These are phyloP conservation scores for Goniozus legneri DNA, from an alignment of 1,140 invertebrate species.

Conservation along the genomic window DNA sequence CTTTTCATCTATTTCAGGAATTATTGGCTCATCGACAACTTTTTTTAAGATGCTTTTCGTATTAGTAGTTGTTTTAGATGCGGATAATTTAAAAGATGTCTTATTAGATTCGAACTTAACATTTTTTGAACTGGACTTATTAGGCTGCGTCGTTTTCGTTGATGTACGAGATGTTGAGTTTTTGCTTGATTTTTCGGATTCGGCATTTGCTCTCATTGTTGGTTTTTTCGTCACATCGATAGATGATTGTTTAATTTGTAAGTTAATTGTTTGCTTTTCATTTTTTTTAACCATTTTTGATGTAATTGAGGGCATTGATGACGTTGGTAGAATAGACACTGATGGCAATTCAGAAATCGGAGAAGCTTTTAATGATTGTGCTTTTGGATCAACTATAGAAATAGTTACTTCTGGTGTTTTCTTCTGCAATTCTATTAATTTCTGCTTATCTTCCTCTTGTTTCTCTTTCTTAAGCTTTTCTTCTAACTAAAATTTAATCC, in stretches of 20 bases:
- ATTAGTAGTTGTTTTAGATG: constrained; percentile 4
- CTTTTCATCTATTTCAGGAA: constrained; percentile 22
- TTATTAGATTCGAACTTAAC: constrained; percentile 17
- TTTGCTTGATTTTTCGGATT: constrained; percentile 17
- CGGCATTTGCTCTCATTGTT: constrained; percentile 22
- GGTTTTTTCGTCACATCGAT: too few species aligned
- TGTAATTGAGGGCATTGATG: constrained; percentile 17
- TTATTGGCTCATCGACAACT: constrained; percentile 4
- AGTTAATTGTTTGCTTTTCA: constrained; percentile 32
- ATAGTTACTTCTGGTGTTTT: constrained; percentile 56
- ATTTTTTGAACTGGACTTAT: constrained; percentile 17
- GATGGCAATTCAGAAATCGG: constrained; percentile 44
- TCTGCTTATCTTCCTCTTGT: constrained; percentile 51
- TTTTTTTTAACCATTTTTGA: constrained; percentile 31
- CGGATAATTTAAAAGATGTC: constrained; percentile 13
- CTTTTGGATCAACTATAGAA: constrained; percentile 50
- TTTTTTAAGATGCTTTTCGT: constrained; percentile 8
- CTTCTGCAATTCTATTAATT: constrained; percentile 48
- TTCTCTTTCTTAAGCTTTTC: constrained; percentile 53
- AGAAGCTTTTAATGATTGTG: constrained; percentile 34
- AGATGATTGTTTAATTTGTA: neutral
- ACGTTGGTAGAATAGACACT: constrained; percentile 47
- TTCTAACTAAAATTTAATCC: constrained; percentile 33
- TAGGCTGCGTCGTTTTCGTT: constrained; percentile 10
- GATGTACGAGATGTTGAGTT: constrained; percentile 8